Conservation (phyloP, 2,797 vertebrate genomes). For the Pelobates cultripes region DNA sequence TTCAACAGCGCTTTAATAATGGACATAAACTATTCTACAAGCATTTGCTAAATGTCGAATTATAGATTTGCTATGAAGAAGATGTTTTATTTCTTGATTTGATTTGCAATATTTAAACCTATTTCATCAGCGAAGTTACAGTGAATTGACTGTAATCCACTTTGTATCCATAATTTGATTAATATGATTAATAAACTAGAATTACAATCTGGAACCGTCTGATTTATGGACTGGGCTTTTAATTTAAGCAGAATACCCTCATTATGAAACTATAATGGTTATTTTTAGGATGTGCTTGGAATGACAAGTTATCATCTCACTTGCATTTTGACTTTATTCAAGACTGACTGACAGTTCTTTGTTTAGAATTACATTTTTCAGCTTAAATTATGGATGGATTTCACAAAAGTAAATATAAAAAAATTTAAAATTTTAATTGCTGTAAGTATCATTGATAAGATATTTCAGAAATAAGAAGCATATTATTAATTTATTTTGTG, state of each 20-base stretch:
- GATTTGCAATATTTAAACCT: slow-evolving; percentile 61
- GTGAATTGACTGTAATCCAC: slow-evolving; percentile 65
- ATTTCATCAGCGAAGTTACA: slow-evolving; percentile 63
- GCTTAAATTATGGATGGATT: too few species aligned
- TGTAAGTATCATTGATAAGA: too few species aligned
- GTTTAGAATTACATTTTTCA: too few species aligned
- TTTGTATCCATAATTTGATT: slow-evolving; percentile 69
- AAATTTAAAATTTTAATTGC: too few species aligned
- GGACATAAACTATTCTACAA: slow-evolving; percentile 46
- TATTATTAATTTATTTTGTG: too few species aligned
- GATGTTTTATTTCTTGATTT: slow-evolving; percentile 60
- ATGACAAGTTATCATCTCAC: not conserved
- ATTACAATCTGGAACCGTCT: slow-evolving; percentile 62
- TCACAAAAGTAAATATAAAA: too few species aligned
- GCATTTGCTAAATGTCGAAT: slow-evolving; percentile 54
- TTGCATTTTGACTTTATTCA: not conserved
- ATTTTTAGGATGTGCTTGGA: slow-evolving; percentile 37
- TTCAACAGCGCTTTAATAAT: slow-evolving; percentile 37
- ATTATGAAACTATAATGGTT: slow-evolving; percentile 52
- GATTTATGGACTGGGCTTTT: slow-evolving; percentile 61
- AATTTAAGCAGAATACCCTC: slow-evolving; percentile 60
- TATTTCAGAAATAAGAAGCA: too few species aligned
- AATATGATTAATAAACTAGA: slow-evolving; percentile 69
- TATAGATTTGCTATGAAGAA: slow-evolving; percentile 46
- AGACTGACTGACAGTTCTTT: too few species aligned